Base-by-base conservation (phyloP, 2,797 vertebrate genomes). In the Poecilia picta region DNA sequence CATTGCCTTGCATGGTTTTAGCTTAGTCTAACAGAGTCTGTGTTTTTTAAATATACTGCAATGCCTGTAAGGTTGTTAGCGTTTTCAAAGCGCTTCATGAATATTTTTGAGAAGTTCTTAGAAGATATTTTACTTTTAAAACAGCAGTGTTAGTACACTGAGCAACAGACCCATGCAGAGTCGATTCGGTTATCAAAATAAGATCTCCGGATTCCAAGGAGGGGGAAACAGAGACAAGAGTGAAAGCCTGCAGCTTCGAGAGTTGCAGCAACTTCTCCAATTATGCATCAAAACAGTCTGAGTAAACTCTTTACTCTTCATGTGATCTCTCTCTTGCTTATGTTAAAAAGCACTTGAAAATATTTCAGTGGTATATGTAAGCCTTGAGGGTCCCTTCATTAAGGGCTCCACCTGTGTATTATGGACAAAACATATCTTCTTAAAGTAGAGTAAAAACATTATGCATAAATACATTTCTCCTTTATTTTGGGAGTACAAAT, bases 251-350 rank as follows among this genome's bases (percentile, higher is more conserved):
- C 81, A 81, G 85, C 80, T 84, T 75, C 55, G 76, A 90, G 88
- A 89, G 77, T 83, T 81, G 79, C 79, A 82, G 86, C 83, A 85
- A 86, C 85, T 87, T 93, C 89, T 87, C 76, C 89, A 91, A 93
- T 93, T 91, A 91, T 89, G 88, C 90, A 90, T 92, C 84, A 89
- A 77, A 90, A 86, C 74, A 87, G 89, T 89, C 78, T n/a, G 80
- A 28, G 49, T 80, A 83, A 91, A 89, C 83, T 84, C 88, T 92
- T 94, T 95, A 88, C 91, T 92, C 89, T 84, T 74, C 74, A 85
- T 90, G 86, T 90, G 75, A 93, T 53, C 89, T 90, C 66, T 53
- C 33, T 53, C 33, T 16, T 57, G 78, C 72, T 90, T 85, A 91
- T 81, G 80, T 86, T 83, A 75, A 78, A 89, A 91, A 78, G 46